A percentile compares a stretch with the other conserved stretches of the same genome.
Conservation (phyloP, 2,113 vertebrate genomes). For the human region DNA sequence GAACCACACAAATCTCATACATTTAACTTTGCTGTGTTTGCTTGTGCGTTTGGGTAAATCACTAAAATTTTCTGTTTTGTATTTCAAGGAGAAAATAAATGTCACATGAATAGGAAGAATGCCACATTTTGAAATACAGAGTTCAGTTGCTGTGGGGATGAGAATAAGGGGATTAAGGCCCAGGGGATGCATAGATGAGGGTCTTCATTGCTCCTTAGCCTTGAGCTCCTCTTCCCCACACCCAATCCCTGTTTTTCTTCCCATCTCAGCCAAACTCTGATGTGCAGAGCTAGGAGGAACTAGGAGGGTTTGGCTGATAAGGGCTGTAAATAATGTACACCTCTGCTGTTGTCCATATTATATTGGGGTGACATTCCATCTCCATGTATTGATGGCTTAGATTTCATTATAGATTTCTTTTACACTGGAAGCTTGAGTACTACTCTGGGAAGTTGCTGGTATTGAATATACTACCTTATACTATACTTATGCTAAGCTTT, state of each 20-base stretch:
- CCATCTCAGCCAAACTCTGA: neutral
- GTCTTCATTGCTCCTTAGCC: fast-evolving
- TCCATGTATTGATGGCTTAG: fast-evolving
- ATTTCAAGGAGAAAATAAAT: neutral
- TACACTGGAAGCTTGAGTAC: neutral
- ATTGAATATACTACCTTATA: too few relatives aligned
- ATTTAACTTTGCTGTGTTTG: neutral
- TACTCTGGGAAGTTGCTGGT: neutral
- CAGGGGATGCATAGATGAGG: fast-evolving
- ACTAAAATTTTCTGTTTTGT: neutral
- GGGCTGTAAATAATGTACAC: fast-evolving
- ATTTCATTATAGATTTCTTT: neutral
- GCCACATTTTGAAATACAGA: neutral
- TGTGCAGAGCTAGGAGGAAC: neutral
- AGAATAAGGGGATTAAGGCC: neutral
- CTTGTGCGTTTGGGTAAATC: neutral
- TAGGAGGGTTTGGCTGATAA: too few relatives aligned
- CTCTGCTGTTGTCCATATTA: fast-evolving
- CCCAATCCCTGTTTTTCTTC: fast-evolving
- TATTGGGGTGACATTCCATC: neutral
- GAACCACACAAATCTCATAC: fast-evolving
- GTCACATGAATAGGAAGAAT: neutral
- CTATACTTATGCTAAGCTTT: too few relatives aligned
- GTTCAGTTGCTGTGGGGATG: neutral
- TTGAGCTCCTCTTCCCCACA: fast-evolving